phyloP scores from a whole-genome alignment of 2,797 vertebrate genomes.

The Buceros bicornis region DNA sequence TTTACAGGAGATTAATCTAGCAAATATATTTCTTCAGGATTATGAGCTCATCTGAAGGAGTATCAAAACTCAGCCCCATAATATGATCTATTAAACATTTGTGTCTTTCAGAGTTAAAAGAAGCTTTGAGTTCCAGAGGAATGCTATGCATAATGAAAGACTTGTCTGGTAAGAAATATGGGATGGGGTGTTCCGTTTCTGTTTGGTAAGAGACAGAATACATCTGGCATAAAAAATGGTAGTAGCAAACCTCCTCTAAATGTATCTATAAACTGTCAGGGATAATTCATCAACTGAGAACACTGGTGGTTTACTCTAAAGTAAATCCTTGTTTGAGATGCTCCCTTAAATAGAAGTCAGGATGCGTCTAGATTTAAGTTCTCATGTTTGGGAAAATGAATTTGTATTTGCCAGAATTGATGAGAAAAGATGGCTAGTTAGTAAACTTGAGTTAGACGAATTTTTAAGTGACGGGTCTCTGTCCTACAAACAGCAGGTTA shows the following conservation, averaged over 20 bases:
- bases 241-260: not conserved
- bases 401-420: not conserved
- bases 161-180: not conserved
- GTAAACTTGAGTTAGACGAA: not conserved
- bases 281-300: not conserved
- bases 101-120: not conserved
- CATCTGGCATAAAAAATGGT: slow-evolving; percentile 28
- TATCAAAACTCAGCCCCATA: not conserved
- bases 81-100: not conserved
- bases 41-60: not conserved
- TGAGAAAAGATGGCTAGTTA: not conserved
- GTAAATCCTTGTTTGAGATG: slow-evolving; percentile 13
- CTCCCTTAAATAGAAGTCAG: not conserved
- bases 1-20: not conserved
- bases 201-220: not conserved
- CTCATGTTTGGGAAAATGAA: not conserved
- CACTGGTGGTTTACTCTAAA: not conserved
- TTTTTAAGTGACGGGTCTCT: not conserved
- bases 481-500: not conserved
- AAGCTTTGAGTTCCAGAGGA: not conserved
- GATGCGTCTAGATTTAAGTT: not conserved
- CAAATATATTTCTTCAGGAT: not conserved
- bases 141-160: not conserved
- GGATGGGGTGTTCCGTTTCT: not conserved
- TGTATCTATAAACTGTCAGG: not conserved